A percentile compares a stretch with the other conserved stretches of the same genome.
Conservation (phyloP, 64 coral and sea anemone species). For the Astreopora myriophthalma region DNA sequence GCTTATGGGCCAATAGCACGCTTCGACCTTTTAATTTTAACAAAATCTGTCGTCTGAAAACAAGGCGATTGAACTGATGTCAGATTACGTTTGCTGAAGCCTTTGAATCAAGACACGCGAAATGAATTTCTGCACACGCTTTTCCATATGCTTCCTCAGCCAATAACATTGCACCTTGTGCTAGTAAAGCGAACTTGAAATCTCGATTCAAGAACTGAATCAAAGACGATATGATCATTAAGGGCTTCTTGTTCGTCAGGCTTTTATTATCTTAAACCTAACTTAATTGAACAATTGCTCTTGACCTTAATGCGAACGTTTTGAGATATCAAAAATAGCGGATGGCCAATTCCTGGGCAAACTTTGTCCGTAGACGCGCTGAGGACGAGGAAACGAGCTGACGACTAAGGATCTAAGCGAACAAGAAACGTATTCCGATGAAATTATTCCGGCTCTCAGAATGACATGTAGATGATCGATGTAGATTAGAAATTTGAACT, state of each 20-base stretch:
- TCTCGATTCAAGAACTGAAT: background rate
- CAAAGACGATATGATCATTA: background rate
- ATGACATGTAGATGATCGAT: too few relatives aligned
- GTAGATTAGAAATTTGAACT: too few relatives aligned
- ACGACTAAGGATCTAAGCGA: too few relatives aligned
- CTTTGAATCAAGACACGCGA: background rate
- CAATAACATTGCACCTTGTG: background rate
- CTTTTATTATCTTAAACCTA: background rate
- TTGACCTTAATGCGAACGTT: too few relatives aligned
- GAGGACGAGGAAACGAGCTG: too few relatives aligned
- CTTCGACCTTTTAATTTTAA: conserved; percentile 4
- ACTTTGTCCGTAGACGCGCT: too few relatives aligned
- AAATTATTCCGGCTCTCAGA: too few relatives aligned
- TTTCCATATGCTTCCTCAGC: background rate
- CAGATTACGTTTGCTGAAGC: too few relatives aligned
- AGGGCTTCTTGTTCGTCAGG: background rate
- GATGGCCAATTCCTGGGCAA: too few relatives aligned
- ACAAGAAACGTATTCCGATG: too few relatives aligned
- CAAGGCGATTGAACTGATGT: background rate
- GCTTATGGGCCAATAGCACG: conserved; percentile 11
- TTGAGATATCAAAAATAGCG: too few relatives aligned
- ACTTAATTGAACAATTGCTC: too few relatives aligned
- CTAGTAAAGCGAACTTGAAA: background rate
- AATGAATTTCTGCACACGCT: background rate
- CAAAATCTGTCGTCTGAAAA: background rate